Evolutionary conservation across 2,888 invertebrate species (phyloP).

Genomic region (Macropis europaea): DNA sequence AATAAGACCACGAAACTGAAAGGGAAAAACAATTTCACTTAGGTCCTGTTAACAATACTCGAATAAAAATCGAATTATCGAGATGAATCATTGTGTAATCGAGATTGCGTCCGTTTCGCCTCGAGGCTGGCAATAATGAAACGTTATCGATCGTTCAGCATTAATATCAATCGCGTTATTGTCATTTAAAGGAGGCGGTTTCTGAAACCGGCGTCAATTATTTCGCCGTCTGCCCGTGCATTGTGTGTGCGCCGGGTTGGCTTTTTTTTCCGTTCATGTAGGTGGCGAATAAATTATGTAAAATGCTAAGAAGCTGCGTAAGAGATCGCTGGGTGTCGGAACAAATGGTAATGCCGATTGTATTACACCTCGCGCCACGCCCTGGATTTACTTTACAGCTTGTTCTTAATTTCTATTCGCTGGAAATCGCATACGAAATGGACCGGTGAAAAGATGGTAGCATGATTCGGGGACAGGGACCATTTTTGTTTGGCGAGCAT

Average conservation of each 20-base stretch:
- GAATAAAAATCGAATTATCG: neutral
- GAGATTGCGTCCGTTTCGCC: too few relatives aligned
- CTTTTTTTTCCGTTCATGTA: neutral
- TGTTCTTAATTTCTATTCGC: slow-evolving; percentile 21
- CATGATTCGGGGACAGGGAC: neutral
- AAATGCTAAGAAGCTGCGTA: slow-evolving; percentile 38
- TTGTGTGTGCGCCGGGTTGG: neutral
- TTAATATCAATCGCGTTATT: neutral
- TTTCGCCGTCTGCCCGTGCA: neutral
- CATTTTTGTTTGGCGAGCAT: too few relatives aligned
- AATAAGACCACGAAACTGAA: too few relatives aligned
- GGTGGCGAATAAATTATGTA: slow-evolving; percentile 43
- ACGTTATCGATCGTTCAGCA: neutral
- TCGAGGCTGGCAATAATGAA: neutral
- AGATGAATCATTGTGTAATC: neutral
- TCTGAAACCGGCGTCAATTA: slow-evolving; percentile 16
- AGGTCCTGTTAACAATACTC: too few relatives aligned
- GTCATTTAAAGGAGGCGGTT: slow-evolving; percentile 1
- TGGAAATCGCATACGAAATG: slow-evolving; percentile 9
- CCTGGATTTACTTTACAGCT: slow-evolving; percentile 22
- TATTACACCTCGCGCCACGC: slow-evolving; percentile 36
- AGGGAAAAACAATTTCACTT: too few relatives aligned
- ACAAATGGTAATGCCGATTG: slow-evolving; percentile 39
- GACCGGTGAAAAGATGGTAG: neutral
- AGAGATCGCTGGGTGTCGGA: slow-evolving; percentile 30